Conservation (phyloP, 2,797 vertebrate genomes). For the Natrix natrix region DNA sequence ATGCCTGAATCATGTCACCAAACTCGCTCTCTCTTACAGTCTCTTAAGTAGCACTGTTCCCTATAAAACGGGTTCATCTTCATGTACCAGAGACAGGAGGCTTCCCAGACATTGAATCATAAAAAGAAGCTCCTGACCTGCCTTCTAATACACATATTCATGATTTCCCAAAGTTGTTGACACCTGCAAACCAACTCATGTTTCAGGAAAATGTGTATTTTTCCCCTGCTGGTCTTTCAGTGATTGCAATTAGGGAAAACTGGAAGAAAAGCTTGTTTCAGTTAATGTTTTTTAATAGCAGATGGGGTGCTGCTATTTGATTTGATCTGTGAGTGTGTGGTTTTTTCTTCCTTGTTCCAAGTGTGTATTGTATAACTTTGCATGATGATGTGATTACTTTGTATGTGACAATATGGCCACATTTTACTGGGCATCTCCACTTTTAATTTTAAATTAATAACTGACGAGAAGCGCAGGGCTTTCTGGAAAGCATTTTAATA, state of each 20-base stretch:
- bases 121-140: not conserved
- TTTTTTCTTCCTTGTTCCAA: constrained; percentile 27
- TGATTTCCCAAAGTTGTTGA: constrained; percentile 12
- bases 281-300: constrained; percentile 5
- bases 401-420: constrained; percentile 26
- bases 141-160: constrained; percentile 1
- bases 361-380: constrained; percentile 36
- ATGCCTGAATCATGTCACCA: not conserved
- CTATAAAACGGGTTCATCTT: not conserved
- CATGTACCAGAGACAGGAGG: not conserved
- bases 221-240: constrained; percentile 35
- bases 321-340: not conserved
- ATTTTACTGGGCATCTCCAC: constrained; percentile 46
- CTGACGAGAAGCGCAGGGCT: constrained; percentile 38
- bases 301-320: constrained; percentile 41
- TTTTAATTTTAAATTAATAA: constrained; percentile 70
- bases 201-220: constrained; percentile 38
- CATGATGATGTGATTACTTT: constrained; percentile 38
- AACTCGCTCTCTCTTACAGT: not conserved
- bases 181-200: constrained; percentile 21
- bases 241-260: constrained; percentile 45
- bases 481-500: constrained; percentile 48
- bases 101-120: not conserved
- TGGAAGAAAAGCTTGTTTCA: constrained; percentile 28
- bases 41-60: not conserved